Conservation (phyloP, 2,888 invertebrate genomes). For the Oegoconia quadripuncta region DNA sequence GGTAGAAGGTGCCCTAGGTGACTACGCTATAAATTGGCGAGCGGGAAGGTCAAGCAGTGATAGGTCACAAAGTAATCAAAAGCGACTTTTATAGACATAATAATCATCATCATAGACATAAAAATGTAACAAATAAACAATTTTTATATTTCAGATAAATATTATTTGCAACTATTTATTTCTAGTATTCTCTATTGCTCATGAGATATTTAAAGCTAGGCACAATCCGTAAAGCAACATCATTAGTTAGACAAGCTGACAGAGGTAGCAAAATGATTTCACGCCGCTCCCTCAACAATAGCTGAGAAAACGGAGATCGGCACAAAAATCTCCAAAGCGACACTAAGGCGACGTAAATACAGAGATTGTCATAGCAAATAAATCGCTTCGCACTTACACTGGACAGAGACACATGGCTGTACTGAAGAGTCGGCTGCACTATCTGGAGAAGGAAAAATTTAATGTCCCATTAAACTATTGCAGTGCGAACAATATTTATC, state of each 20-base stretch:
- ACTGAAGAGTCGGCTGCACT: constrained; percentile 39
- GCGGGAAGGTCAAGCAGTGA: no score
- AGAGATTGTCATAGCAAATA: constrained; percentile 60
- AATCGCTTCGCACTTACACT: constrained; percentile 54
- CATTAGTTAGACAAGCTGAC: constrained; percentile 34
- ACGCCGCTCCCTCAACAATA: constrained; percentile 39
- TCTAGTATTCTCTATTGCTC: no score
- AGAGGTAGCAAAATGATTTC: constrained; percentile 42
- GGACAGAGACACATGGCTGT: constrained; percentile 53
- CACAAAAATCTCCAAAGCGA: constrained; percentile 46
- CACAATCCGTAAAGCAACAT: constrained; percentile 28
- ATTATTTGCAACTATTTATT: no score
- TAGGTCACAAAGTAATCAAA: no score
- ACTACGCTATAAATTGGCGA: no score
- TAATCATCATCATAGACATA: no score
- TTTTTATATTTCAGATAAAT: no score
- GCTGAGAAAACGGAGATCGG: constrained; percentile 40
- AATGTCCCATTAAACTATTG: constrained; percentile 43
- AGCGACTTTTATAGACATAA: no score
- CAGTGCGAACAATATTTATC: constrained; percentile 39
- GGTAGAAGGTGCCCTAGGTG: no score
- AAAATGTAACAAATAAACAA: no score
- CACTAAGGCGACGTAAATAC: constrained; percentile 38
- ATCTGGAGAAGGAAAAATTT: constrained; percentile 46
- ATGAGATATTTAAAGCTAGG: background rate